Base-by-base conservation (phyloP, 2,797 vertebrate genomes). In the Saxicola maurus region DNA sequence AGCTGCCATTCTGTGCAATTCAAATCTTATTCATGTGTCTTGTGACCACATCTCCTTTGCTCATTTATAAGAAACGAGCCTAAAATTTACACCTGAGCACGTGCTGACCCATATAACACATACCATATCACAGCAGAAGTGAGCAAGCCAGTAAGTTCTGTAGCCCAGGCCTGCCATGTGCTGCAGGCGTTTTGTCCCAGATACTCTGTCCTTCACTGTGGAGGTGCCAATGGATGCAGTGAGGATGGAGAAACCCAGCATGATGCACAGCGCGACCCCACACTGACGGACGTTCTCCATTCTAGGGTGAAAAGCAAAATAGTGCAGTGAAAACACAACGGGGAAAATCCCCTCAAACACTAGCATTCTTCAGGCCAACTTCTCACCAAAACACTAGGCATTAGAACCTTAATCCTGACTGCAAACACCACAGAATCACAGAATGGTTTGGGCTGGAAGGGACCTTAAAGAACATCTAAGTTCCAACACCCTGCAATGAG, bases 61-160 rank as follows among this genome's bases (percentile, higher is more conserved):
- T 81, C 8, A 14, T 56, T 76, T 66, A 33, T 6, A 17, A 15
- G 9, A 71, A 87, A 40, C 10, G 18, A 52, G 8, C 20, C 42
- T 65, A 57, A 83, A 67, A 43, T 30, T 40, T 19, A 13, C 13
- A 37, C 10, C 19, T 23, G 37, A 51, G 65, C 17, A 18, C 7
- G 6, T 10, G 28, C 23, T 90, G 48, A 3, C 51, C 10, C 49
- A 61, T 80, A 17, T 38, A 79, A 28, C 53, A 94, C 97, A 6
- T 96, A 98, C 97, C 97, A 97, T 96, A 78, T 97, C 97, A 69
- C 55, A 96, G 18, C 94, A 87, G 93, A 98, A 98, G 80, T 96
- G 95, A 23, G 92, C 82, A 72, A 97, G 13, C 97, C 97, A 97
- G 18, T 97, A 97, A 8, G 94, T 96, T 57, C 65, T 95, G 86